Evolutionary conservation across 1,140 invertebrate species (phyloP).

Genomic region (Antheraea mylitta): DNA sequence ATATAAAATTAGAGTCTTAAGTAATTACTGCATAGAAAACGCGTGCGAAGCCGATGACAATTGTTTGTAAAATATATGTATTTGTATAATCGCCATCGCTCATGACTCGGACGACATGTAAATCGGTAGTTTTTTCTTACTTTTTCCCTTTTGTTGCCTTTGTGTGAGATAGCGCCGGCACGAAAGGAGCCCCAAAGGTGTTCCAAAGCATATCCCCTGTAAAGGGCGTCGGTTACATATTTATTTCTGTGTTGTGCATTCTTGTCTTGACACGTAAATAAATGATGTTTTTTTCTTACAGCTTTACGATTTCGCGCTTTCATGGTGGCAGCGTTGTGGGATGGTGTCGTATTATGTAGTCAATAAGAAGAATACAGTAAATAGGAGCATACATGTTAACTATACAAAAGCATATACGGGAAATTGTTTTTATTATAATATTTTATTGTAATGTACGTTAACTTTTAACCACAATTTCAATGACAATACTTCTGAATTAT

Average conservation of each 20-base stretch:
- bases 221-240: constrained; percentile 71
- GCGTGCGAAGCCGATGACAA: no score
- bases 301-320: constrained; percentile 65
- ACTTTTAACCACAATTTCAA: no score
- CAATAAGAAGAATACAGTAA: neutral
- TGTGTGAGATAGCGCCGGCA: constrained; percentile 73
- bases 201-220: constrained; percentile 62
- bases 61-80: neutral
- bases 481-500: no score
- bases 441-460: no score
- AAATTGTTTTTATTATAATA: no score
- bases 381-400: neutral
- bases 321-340: constrained; percentile 48
- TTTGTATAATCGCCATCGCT: constrained; percentile 17
- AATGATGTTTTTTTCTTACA: constrained; percentile 54
- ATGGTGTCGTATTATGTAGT: neutral
- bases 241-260: constrained; percentile 71
- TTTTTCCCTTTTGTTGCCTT: constrained; percentile 69
- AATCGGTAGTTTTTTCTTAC: constrained; percentile 58
- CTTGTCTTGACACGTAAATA: constrained; percentile 72
- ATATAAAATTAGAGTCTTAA: no score
- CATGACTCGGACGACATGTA: constrained; percentile 30
- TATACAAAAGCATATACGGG: no score
- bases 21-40: no score
- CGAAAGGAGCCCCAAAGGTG: constrained; percentile 66